A percentile compares a stretch with the other conserved stretches of the same genome.
phyloP scores from a whole-genome alignment of 2,888 invertebrate genomes.

The Hydropsyche betteni region DNA sequence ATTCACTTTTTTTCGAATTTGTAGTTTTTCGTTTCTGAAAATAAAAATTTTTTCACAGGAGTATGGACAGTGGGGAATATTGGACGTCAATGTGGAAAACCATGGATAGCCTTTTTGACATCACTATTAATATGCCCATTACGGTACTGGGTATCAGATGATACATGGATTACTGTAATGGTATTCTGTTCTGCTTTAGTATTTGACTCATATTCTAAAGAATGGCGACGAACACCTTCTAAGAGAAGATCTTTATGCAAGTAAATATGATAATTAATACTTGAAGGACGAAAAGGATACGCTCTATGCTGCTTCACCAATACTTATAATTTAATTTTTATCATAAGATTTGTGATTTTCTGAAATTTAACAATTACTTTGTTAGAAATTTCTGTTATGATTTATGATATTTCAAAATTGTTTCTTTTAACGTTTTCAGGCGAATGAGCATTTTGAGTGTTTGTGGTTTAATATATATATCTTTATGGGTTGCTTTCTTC shows the following conservation, averaged over 20 bases:
- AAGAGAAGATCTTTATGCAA: conserved; percentile 59
- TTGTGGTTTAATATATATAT: conserved; percentile 74
- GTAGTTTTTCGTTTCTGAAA: conserved; percentile 14
- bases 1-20: conserved; percentile 4
- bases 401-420: conserved; percentile 16
- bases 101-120: conserved; percentile 74
- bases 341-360: too few species aligned
- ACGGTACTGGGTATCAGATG: conserved; percentile 78
- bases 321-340: too few species aligned
- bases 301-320: too few species aligned
- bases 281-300: too few species aligned
- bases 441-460: conserved; percentile 69
- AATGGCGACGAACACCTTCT: conserved; percentile 77
- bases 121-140: conserved; percentile 74
- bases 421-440: conserved; percentile 56
- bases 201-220: conserved; percentile 80
- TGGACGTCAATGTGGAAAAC: conserved; percentile 79
- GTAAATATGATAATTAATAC: conserved; percentile 50
- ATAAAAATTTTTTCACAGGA: conserved; percentile 65
- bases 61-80: conserved; percentile 92
- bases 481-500: conserved; percentile 80
- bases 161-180: conserved; percentile 75
- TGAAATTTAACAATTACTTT: too few species aligned
- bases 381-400: not conserved
- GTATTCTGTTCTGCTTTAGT: conserved; percentile 72